A percentile compares a stretch with the other conserved stretches of the same genome.
phyloP scores from a whole-genome alignment of 1,140 invertebrate genomes.

The Odontomachus brunneus region DNA sequence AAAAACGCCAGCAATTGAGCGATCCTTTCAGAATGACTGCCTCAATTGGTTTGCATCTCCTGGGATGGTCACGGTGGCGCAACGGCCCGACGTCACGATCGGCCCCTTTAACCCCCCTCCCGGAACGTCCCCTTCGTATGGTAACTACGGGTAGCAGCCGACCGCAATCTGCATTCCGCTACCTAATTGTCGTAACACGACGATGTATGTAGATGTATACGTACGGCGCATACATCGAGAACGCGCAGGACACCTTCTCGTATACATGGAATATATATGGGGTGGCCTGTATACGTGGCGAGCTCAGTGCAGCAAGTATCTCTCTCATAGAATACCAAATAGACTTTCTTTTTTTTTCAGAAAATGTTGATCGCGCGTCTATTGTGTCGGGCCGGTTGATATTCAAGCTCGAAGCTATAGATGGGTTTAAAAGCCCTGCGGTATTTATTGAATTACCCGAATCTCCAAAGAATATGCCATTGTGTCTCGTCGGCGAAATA shows the following conservation, averaged over 20 bases:
- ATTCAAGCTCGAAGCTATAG: conserved; percentile 26
- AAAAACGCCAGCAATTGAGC: conserved; percentile 52
- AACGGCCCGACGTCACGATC: conserved; percentile 68
- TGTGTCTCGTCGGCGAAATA: not conserved
- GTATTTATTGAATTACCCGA: conserved; percentile 48
- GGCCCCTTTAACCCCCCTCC: conserved; percentile 66
- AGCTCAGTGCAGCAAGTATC: conserved; percentile 48
- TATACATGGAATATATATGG: conserved; percentile 18
- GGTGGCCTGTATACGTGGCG: conserved; percentile 25
- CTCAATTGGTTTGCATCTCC: conserved; percentile 75
- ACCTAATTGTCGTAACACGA: conserved; percentile 81
- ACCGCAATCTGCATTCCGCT: conserved; percentile 82
- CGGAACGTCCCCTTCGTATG: conserved; percentile 71
- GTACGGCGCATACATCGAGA: conserved; percentile 52
- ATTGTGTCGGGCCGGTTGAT: conserved; percentile 33
- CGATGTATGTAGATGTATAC: conserved; percentile 72
- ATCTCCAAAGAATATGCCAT: conserved; percentile 31
- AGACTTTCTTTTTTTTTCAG: not conserved
- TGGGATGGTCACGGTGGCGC: conserved; percentile 72
- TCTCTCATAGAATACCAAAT: conserved; percentile 59
- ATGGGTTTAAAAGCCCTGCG: conserved; percentile 11
- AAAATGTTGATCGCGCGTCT: conserved; percentile 57
- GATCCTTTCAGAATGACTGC: conserved; percentile 70
- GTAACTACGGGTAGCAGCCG: conserved; percentile 78
- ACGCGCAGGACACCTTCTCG: conserved; percentile 42